These are phyloP conservation scores for Dryococelus australis DNA, from an alignment of 2,888 invertebrate genomes.

Conservation along the genomic window DNA sequence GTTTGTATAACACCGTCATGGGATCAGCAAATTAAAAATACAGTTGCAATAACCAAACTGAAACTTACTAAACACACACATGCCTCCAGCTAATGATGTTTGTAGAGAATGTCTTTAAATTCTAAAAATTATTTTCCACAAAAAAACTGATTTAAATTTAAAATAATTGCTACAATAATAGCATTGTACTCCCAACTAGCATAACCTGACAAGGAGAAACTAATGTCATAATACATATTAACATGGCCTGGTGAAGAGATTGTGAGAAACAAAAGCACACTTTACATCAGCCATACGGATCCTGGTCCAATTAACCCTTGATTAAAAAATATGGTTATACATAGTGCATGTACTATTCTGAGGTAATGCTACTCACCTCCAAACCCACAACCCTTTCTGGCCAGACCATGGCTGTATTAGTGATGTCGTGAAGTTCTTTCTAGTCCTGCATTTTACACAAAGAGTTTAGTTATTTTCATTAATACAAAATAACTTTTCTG, in stretches of 20 bases:
- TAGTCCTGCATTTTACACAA: conserved; percentile 2
- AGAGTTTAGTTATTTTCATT: not conserved
- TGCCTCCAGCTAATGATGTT: not conserved
- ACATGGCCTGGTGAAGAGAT: not conserved
- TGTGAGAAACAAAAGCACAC: not conserved
- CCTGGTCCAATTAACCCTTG: conserved; percentile 30
- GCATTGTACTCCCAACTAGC: not conserved
- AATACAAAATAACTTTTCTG: not conserved
- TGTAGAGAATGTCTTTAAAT: not conserved
- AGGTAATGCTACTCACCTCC: conserved; percentile 17
- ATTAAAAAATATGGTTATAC: not conserved
- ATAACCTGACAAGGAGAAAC: not conserved
- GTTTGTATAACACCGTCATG: too few species aligned
- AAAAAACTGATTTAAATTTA: not conserved
- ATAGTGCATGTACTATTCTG: not conserved
- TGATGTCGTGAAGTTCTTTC: conserved; percentile 3
- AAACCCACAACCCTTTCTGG: conserved; percentile 25
- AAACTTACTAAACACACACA: not conserved
- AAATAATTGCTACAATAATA: not conserved
- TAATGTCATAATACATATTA: not conserved
- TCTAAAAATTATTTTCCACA: not conserved
- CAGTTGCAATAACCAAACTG: not conserved
- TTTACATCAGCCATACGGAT: not conserved
- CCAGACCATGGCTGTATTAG: conserved; percentile 7
- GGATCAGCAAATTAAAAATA: too few species aligned